Conservation (phyloP, 2,113 vertebrate genomes). For the Ictalurus furcatus region DNA sequence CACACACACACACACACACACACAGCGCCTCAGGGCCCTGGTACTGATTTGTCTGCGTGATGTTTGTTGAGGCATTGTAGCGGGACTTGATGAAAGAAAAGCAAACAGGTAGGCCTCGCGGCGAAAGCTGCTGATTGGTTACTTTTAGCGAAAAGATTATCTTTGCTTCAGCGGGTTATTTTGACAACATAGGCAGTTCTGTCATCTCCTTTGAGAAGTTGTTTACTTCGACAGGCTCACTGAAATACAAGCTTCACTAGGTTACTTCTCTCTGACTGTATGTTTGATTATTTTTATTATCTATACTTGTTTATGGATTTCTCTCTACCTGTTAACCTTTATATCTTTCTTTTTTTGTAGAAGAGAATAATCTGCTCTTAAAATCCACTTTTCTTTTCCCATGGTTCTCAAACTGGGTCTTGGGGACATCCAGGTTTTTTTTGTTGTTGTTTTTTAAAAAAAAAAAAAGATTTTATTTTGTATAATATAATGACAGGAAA, state of each 20-base stretch:
- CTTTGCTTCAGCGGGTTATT: background rate
- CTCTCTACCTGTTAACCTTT: background rate
- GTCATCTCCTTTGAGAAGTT: background rate
- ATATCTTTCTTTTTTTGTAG: background rate
- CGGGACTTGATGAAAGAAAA: background rate
- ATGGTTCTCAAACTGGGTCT: background rate
- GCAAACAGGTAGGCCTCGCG: constrained; percentile 33
- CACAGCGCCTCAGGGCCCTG: constrained; percentile 11
- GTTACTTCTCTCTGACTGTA: background rate
- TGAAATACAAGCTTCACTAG: background rate
- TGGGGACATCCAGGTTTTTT: background rate
- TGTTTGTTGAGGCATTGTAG: background rate
- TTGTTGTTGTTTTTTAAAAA: too few relatives aligned
- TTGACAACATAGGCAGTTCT: background rate
- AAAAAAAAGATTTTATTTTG: too few relatives aligned
- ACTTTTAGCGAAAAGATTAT: constrained; percentile 9
- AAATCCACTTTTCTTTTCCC: background rate
- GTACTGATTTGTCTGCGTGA: background rate
- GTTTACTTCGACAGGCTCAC: background rate
- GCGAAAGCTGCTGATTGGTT: constrained; percentile 7
- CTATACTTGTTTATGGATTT: background rate
- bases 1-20: constrained; percentile 10
- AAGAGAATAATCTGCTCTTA: background rate
- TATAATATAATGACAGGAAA: background rate
- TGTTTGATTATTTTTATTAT: background rate